Evolutionary conservation across 2,888 invertebrate genomes (phyloP).

Genomic region (Diploptera punctata): DNA sequence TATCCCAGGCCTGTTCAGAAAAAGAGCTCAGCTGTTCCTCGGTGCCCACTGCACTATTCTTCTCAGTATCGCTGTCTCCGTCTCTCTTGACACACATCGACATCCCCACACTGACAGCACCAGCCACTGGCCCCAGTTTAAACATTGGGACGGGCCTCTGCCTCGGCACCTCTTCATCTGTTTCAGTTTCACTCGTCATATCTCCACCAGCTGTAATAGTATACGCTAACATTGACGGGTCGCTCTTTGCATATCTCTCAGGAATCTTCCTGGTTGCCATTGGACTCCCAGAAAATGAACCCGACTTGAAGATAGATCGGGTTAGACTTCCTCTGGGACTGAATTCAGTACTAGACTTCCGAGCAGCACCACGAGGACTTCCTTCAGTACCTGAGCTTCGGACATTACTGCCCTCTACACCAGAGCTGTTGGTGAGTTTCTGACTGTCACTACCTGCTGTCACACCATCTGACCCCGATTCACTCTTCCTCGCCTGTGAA

Average conservation of each 20-base stretch:
- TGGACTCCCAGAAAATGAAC: conserved; percentile 71
- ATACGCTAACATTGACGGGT: conserved; percentile 65
- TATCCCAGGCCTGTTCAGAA: conserved; percentile 95
- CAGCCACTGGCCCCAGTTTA: conserved; percentile 48
- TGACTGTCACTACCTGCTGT: conserved; percentile 50
- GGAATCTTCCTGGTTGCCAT: not conserved
- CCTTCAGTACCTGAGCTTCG: conserved; percentile 45
- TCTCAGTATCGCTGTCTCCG: conserved; percentile 54
- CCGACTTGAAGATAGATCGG: conserved; percentile 67
- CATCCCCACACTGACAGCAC: conserved; percentile 47
- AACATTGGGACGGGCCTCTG: conserved; percentile 46
- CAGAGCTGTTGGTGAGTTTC: conserved; percentile 18
- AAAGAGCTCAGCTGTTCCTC: conserved; percentile 83
- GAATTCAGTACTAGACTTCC: not conserved
- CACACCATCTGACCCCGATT: conserved; percentile 64
- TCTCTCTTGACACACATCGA: conserved; percentile 51
- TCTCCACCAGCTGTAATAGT: not conserved
- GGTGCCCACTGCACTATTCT: conserved; percentile 42
- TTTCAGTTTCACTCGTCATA: conserved; percentile 51
- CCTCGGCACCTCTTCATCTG: conserved; percentile 49
- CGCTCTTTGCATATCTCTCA: conserved; percentile 64
- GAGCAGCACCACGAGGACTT: conserved; percentile 11
- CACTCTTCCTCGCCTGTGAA: conserved; percentile 58
- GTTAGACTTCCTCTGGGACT: conserved; percentile 42
- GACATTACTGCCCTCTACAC: conserved; percentile 14